These are phyloP conservation scores for Drosophila borborema DNA, from an alignment of 2,888 invertebrate species.

Conservation along the genomic window DNA sequence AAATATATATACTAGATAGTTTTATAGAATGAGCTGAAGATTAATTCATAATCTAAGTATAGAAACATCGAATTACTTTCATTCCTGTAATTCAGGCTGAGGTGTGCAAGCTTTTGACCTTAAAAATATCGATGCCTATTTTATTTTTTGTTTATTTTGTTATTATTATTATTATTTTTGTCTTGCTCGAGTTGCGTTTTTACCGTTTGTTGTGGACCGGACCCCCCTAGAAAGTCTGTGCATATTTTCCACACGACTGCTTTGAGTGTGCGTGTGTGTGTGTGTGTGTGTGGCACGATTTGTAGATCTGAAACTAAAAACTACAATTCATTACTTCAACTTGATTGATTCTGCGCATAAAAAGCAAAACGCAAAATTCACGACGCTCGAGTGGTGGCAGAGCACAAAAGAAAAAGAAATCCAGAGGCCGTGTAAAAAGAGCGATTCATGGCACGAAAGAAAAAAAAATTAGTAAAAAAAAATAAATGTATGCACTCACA, in stretches of 20 bases:
- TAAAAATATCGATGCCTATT: neutral
- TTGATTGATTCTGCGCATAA: slow-evolving; percentile 61
- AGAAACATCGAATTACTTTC: neutral
- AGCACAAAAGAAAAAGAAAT: slow-evolving; percentile 43
- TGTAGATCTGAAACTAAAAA: slow-evolving; percentile 43
- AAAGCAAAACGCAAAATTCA: slow-evolving; percentile 44
- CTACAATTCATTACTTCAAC: slow-evolving; percentile 73
- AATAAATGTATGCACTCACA: slow-evolving; percentile 42
- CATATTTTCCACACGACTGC: slow-evolving; percentile 34
- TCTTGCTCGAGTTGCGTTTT: slow-evolving; percentile 22
- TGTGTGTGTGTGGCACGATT: slow-evolving; percentile 8
- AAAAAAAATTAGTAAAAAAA: neutral
- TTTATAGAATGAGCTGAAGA: neutral
- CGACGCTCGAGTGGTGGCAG: slow-evolving; percentile 42
- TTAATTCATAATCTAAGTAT: neutral
- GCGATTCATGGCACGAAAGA: slow-evolving; percentile 32
- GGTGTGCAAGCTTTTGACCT: slow-evolving; percentile 3
- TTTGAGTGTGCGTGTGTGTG: neutral
- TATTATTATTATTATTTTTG: too few species aligned
- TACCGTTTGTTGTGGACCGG: slow-evolving; percentile 13
- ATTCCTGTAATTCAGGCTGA: neutral
- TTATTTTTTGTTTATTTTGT: slow-evolving; percentile 30
- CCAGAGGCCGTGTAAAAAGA: slow-evolving; percentile 23
- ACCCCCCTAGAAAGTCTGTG: slow-evolving; percentile 29
- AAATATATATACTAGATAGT: neutral